Evolutionary conservation across 1,140 invertebrate genomes (phyloP), one percentile per base, ranked within the genome.

Genomic region (Euwallacea similis): DNA sequence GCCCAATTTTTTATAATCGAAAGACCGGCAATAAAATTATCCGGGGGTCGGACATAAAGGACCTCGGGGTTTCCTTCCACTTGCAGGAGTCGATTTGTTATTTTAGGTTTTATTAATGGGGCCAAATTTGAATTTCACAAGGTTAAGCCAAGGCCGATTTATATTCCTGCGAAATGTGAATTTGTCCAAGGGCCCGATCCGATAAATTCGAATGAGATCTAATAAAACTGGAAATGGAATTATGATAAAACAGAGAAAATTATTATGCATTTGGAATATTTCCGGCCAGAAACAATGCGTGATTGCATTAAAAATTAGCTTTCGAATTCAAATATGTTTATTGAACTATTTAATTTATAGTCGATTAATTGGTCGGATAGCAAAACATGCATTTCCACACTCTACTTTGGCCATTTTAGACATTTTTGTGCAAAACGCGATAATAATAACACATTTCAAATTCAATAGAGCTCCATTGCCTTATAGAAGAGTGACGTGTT

Each of bases 1-100:
- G 11, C 4, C 33, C 9, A 42, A 61, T 42, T 42, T 61, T 56
- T 61, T 43, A 61, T 61, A 61, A 61, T 61, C 59, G 59, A n/a
- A 61, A 11, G 11, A 42, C 41, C 41, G 11, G 7, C 21, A 61
- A 61, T 61, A 41, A 60, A 61, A 61, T 43, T 43, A 61, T 42
- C 33, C 21, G 1, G 42, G 21, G 59, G 33, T 16, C 7, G 42
- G 42, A 60, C 10, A 60, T 42, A 42, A 10, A 42, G 41, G 42
- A 6, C 59, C 59, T n/a, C 8, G 6, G 59, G 59, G n/a, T 16
- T 16, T 56, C 11, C 46, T 50, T 10, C 9, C 9, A 6, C 21
- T 33, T 33, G 1, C 1, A 33, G 21, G 21, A 33, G 21, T 33
- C 21, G 21, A 33, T 33, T 33, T 33, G 21, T 33, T 33, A 33